These are phyloP conservation scores for Microtus montanus DNA, from an alignment of 2,113 vertebrate species.

Conservation along the genomic window DNA sequence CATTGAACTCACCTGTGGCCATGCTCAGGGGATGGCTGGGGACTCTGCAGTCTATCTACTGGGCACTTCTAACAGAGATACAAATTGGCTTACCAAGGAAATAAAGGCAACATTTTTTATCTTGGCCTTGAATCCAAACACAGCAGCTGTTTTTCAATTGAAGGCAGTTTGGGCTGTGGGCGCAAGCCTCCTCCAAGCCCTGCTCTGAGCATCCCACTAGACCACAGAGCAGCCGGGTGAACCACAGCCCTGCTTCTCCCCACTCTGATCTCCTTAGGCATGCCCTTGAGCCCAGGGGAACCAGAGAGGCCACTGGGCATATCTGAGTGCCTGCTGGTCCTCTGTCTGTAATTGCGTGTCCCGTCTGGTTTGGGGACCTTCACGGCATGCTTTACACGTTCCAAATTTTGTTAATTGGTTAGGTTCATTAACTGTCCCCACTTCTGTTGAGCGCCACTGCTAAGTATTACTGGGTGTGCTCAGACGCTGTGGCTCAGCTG, in stretches of 20 bases:
- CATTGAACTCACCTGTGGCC: not conserved
- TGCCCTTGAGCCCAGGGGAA: not conserved
- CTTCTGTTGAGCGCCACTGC: accelerated
- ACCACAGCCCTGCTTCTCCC: not conserved
- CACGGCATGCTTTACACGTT: not conserved
- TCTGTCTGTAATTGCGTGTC: not conserved
- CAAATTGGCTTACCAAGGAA: not conserved
- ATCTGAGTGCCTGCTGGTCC: not conserved
- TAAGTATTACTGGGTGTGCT: too few species aligned
- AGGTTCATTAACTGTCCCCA: not conserved
- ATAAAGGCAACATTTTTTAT: not conserved
- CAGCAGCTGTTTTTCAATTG: not conserved
- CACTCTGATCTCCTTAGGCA: not conserved
- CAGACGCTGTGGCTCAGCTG: not conserved
- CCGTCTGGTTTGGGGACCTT: not conserved
- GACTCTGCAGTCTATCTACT: not conserved
- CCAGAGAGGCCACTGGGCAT: not conserved
- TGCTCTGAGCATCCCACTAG: not conserved
- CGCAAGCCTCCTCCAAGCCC: not conserved
- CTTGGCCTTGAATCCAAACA: not conserved
- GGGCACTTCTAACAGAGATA: not conserved
- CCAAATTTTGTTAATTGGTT: not conserved
- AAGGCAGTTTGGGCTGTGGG: not conserved
- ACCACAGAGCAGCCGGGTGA: too few species aligned
- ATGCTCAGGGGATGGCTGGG: not conserved